Base-by-base conservation (phyloP, 1,140 invertebrate genomes). In the Orius laevigatus region DNA sequence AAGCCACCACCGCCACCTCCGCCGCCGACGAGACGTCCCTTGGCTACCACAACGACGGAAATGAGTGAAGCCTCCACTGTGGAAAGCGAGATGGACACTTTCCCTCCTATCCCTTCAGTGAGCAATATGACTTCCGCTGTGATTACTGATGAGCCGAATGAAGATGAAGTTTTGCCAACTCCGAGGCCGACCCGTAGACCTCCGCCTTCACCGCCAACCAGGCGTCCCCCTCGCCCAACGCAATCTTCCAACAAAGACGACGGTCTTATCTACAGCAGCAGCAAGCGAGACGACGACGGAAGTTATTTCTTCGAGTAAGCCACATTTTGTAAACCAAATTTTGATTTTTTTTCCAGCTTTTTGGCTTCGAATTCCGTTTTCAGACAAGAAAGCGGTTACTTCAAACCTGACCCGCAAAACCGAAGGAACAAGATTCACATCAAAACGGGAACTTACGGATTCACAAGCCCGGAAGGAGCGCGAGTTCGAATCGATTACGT, bases 381-480 rank as follows among this genome's bases (percentile, higher is more conserved):
- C 25, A 19, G 52, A 32, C 20, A 18, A 38, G 52, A 53, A 20
- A 48, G 45, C 36, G 52, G 52, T 6, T 53, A 46, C 36, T 53
- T 50, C 34, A 53, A 53, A 32, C 20, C 19, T 3, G 47, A 49
- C n/a, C 18, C 16, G 20, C n/a, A 10, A n/a, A 12, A 19, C 11
- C 15, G 8, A 8, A 20, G 19, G 5, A 12, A 25, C 9, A 14
- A 14, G 18, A 42, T 53, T n/a, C 48, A 40, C 31, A 48, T 53
- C 5, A 53, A 53, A 38, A 46, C 72, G 53, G 78, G 78, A 1
- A 70, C 69, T 4, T 76, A 71, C 62, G 64, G 65, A 20, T 82
- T 79, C 66, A 70, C 71, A 14, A 74, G 73, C 14, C 72, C 76
- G 36, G 75, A 80, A 53, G 78, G 79, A 39, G 61, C 70, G 33